Evolutionary conservation across 2,113 vertebrate species (phyloP), one percentile per base, ranked within the genome.

Genomic region (Ramphastos sulfuratus): DNA sequence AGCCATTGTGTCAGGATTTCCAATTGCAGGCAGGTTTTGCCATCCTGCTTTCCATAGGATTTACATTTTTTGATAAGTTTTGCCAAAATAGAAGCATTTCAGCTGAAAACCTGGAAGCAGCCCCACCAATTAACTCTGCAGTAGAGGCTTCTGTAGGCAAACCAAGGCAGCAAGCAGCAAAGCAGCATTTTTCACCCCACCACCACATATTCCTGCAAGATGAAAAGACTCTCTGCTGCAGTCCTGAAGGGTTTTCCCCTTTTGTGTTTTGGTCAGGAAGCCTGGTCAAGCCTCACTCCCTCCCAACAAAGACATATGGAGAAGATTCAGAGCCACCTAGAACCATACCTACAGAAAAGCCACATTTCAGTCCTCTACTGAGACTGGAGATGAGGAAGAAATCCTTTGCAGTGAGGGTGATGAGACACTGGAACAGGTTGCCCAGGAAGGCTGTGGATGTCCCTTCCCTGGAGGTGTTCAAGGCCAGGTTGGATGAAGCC

Each of bases 191-290:
- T 24, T 6, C 30, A 23, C 24, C 28, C 31, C 31, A 18, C 50
- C 3, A 8, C 8, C 61, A n/a, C 59, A 2, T 0, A 1, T 12
- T 7, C 30, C 44, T 2, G 67, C 18, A 7, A 23, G 46, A 27
- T 3, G 1, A 33, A 20, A 37, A 20, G 66, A 1, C 7, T 3
- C 35, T 3, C 0, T 7, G 18, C 82, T 74, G 75, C 19, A 42
- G 7, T 48, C 58, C 31, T n/a, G 1, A 10, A 24, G 12, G 20
- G 4, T 14, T 12, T 3, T 2, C 37, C 37, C 1, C 16, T 19
- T 4, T 8, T 42, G 6, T 37, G 46, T 19, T 13, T 0, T 1
- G 12, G 8, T 30, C 39, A 8, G 24, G 31, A 37, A 6, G 25
- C 33, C 60, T 10, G 63, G 28, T 42, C 74, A 19, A n/a, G 50